These are phyloP conservation scores for Melinaea menophilus DNA, from an alignment of 2,888 invertebrate species.

Conservation along the genomic window DNA sequence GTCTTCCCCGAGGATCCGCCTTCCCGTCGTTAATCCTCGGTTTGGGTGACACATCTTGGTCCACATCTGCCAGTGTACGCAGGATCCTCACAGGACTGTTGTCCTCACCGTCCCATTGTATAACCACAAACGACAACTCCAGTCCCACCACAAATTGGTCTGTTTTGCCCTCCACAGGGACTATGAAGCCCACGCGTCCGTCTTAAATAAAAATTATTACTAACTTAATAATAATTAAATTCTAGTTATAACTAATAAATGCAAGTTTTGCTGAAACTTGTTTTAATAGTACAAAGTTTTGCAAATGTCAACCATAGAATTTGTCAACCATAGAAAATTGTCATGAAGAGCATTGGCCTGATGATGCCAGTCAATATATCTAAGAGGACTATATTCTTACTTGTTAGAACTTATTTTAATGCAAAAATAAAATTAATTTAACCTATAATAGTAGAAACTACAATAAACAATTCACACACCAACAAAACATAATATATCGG, in stretches of 20 bases:
- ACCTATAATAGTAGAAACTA: too few relatives aligned
- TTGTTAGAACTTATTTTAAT: too few relatives aligned
- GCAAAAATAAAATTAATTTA: too few relatives aligned
- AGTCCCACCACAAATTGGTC: constrained; percentile 82
- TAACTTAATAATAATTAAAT: not conserved
- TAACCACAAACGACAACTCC: constrained; percentile 77
- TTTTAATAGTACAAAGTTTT: too few relatives aligned
- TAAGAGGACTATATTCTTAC: too few relatives aligned
- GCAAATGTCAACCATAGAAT: too few relatives aligned
- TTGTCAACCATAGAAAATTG: too few relatives aligned
- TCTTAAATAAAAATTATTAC: constrained; percentile 38
- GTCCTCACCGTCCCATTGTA: constrained; percentile 82
- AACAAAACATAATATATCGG: too few relatives aligned
- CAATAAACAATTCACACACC: too few relatives aligned
- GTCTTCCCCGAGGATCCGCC: constrained; percentile 84
- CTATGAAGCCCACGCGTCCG: constrained; percentile 74
- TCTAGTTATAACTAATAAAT: not conserved
- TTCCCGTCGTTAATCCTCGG: constrained; percentile 88
- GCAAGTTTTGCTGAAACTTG: too few relatives aligned
- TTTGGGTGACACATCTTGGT: constrained; percentile 65
- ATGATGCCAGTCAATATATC: too few relatives aligned
- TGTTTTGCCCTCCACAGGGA: constrained; percentile 79
- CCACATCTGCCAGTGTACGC: constrained; percentile 76
- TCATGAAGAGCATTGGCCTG: too few relatives aligned
- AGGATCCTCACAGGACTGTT: constrained; percentile 64